These are phyloP conservation scores for Cephalotes varians DNA, from an alignment of 2,888 invertebrate species.

Conservation along the genomic window DNA sequence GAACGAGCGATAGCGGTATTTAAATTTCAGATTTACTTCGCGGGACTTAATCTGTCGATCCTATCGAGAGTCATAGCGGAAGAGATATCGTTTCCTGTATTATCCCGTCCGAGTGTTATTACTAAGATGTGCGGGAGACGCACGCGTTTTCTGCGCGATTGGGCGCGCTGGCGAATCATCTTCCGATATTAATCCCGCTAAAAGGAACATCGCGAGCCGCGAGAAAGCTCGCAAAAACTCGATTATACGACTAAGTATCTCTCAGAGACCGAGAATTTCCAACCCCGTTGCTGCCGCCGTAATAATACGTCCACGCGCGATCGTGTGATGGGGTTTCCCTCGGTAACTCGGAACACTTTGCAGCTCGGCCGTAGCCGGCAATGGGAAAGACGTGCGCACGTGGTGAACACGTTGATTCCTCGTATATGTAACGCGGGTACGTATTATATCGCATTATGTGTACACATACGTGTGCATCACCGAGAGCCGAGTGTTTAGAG, in stretches of 20 bases:
- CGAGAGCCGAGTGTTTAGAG: constrained; percentile 18
- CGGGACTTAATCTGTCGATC: constrained; percentile 35
- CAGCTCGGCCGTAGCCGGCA: constrained; percentile 38
- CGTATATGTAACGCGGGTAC: constrained; percentile 20
- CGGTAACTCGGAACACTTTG: constrained; percentile 58
- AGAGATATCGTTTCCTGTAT: constrained; percentile 33
- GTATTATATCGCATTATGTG: constrained; percentile 49
- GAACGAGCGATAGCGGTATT: constrained; percentile 13
- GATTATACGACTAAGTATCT: constrained; percentile 50
- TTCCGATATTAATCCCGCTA: constrained; percentile 39
- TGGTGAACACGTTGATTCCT: constrained; percentile 63
- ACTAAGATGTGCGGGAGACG: neutral
- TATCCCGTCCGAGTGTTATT: constrained; percentile 25
- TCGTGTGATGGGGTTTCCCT: constrained; percentile 67
- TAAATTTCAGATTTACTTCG: constrained; percentile 38
- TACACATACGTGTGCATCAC: constrained; percentile 20
- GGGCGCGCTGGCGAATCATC: constrained; percentile 14
- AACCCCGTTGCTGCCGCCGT: constrained; percentile 10
- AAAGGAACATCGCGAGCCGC: constrained; percentile 37
- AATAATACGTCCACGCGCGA: constrained; percentile 60
- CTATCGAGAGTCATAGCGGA: constrained; percentile 30
- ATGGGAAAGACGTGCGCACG: constrained; percentile 51
- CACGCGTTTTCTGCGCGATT: constrained; percentile 38
- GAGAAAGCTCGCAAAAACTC: constrained; percentile 55
- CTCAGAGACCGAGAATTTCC: constrained; percentile 21